Conservation (phyloP, 2,888 invertebrate genomes). For the Drosophila prostipennis region DNA sequence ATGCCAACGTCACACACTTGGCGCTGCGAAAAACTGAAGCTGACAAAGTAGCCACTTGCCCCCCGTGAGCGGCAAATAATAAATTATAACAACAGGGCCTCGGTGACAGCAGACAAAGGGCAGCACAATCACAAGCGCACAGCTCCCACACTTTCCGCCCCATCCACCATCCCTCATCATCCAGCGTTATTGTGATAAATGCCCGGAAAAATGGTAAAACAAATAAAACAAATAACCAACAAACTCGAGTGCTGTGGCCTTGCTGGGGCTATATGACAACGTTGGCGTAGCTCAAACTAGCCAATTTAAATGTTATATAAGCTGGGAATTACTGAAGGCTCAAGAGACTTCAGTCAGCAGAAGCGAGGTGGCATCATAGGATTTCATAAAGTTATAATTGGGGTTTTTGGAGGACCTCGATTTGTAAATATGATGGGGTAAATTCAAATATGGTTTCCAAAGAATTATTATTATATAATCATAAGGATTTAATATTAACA, state of each 20-base stretch:
- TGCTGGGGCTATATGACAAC: constrained; percentile 16
- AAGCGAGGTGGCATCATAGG: background rate
- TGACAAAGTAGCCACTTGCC: constrained; percentile 54
- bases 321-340: constrained; percentile 8
- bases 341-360: constrained; percentile 7
- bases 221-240: constrained; percentile 27
- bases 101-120: constrained; percentile 68
- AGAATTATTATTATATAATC: too few relatives aligned
- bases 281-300: constrained; percentile 9
- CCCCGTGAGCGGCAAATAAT: constrained; percentile 63
- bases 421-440: background rate
- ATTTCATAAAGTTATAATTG: constrained; percentile 2
- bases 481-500: too few relatives aligned
- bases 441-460: background rate
- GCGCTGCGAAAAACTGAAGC: constrained; percentile 31
- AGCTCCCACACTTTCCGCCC: constrained; percentile 18
- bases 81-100: constrained; percentile 60
- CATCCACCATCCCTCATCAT: background rate
- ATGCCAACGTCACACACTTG: constrained; percentile 61
- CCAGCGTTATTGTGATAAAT: constrained; percentile 40
- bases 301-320: constrained; percentile 35
- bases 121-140: constrained; percentile 18
- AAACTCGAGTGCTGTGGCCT: constrained; percentile 30
- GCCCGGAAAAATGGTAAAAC: constrained; percentile 35
- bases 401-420: background rate